Conservation (phyloP, 2,113 vertebrate genomes). For the Mugil cephalus region DNA sequence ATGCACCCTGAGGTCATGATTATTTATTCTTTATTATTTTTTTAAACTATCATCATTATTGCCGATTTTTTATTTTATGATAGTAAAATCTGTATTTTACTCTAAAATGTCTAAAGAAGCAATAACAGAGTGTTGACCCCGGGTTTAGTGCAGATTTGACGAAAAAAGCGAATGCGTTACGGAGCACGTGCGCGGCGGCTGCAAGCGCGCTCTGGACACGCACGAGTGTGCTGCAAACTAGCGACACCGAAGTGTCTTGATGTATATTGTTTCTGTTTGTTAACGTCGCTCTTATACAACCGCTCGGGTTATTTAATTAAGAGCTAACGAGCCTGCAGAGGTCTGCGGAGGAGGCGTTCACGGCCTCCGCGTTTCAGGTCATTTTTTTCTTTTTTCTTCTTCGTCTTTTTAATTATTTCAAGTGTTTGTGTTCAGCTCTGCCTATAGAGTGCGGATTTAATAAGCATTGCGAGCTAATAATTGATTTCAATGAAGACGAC, state of each 20-base stretch:
- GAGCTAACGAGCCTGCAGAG: conserved; percentile 68
- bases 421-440: conserved; percentile 49
- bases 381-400: too few relatives aligned
- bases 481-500: conserved; percentile 64
- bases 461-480: conserved; percentile 55
- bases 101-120: not conserved
- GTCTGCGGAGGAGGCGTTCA: conserved; percentile 60
- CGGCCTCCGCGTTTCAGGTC: conserved; percentile 56
- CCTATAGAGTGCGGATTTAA: conserved; percentile 59
- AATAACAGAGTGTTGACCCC: not conserved
- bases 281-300: conserved; percentile 16
- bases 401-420: conserved; percentile 71
- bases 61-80: too few relatives aligned
- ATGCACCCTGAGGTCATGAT: too few relatives aligned
- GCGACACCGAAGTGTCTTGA: not conserved
- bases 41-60: too few relatives aligned
- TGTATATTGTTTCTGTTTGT: conserved; percentile 24
- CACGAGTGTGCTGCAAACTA: not conserved
- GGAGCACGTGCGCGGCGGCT: not conserved
- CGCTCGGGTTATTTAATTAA: conserved; percentile 75
- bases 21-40: too few relatives aligned
- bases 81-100: too few relatives aligned
- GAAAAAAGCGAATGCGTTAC: not conserved
- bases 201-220: not conserved
- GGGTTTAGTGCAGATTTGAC: not conserved